Base-by-base conservation (phyloP, 1,140 invertebrate genomes). In the Varroa destructor region DNA sequence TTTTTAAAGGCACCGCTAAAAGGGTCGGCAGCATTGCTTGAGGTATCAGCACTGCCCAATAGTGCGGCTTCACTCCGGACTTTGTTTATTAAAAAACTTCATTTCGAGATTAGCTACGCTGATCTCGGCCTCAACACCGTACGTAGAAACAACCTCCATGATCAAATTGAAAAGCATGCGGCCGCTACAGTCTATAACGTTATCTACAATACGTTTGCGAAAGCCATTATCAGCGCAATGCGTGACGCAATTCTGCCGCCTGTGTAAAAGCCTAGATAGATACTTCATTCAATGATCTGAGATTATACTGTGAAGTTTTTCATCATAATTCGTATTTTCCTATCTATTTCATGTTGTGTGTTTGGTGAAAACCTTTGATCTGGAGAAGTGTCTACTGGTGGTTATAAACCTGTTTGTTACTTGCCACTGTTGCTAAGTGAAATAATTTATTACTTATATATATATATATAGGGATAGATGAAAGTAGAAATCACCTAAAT, bases 71-170 rank as follows among this genome's bases (percentile, higher is more conserved):
- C 61, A 12, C 61, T 67, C 12, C 61, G 61, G 10, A 67, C 61
- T 8, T 67, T 67, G 40, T 14, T 43, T 37, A 46, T 67, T 2
- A 37, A 67, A 2, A 40, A 37, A 37, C 40, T 67, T 12, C 14
- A 67, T 5, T 14, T 40, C 61, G 46, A 67, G 61, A 40, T 67
- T 12, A 46, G 12, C 1, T 14, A 43, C 2, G 37, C 40, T 14
- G 61, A 67, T 8, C 61, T 67, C 14, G 61, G 61, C 2, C 61
- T 67, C 12, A 67, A 67, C 36, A 46, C 40, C 37, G 61, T 43
- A 40, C 61, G 61, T 12, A 67, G 40, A 46, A 67, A 67, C 12
- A 67, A 67, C 61, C 61, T 67, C 36, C 46, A 40, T 12, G 61
- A 67, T 25, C 61, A 67, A 46, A n/a, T 67, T 2, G 61, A 67